Base-by-base conservation (phyloP, 2,113 vertebrate genomes). In the Atherinomorus stipes region DNA sequence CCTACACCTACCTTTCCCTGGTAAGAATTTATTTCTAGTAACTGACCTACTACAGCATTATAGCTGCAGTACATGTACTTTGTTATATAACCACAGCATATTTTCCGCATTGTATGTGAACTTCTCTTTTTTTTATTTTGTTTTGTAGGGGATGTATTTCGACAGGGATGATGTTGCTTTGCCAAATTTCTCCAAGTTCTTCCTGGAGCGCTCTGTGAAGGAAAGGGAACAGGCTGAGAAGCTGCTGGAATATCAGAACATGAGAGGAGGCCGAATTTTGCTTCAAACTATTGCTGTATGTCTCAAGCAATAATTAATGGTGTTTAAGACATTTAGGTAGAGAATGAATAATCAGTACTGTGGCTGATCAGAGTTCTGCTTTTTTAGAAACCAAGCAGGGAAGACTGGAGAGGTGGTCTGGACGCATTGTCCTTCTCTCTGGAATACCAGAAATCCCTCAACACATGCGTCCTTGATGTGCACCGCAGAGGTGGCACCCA, bases 141-240 rank as follows among this genome's bases (percentile, higher is more conserved):
- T 65, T 1, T 69, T 60, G 6, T 3, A 94, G 93, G 93, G 92
- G 26, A 93, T 94, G 91, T 94, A 92, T 74, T 94, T 94, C 54
- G 92, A 94, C 86, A 82, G 92, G 76, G 93, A 94, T 23, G 92
- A 94, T 47, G 86, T 93, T 13, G 90, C 93, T 23, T 58, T 94
- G 42, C 85, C 89, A 19, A 92, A 91, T 0, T 94, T 94, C 85
- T 94, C 92, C 50, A 71, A 28, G 12, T 94, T 93, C 59, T 94
- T 94, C 78, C 67, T 92, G 71, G 88, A 91, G 59, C 89, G 81
- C 26, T 94, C 94, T 0, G 42, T 25, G 58, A 93, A 93, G 65
- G 93, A 94, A 71, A 76, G 81, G 44, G 88, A 93, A 25, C 93
- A 94, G 9, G 92, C 89, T 3, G 93, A 92, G 80, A 86, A 85